phyloP scores from a whole-genome alignment of 1,140 invertebrate genomes.

The Calliopsis andreniformis region DNA sequence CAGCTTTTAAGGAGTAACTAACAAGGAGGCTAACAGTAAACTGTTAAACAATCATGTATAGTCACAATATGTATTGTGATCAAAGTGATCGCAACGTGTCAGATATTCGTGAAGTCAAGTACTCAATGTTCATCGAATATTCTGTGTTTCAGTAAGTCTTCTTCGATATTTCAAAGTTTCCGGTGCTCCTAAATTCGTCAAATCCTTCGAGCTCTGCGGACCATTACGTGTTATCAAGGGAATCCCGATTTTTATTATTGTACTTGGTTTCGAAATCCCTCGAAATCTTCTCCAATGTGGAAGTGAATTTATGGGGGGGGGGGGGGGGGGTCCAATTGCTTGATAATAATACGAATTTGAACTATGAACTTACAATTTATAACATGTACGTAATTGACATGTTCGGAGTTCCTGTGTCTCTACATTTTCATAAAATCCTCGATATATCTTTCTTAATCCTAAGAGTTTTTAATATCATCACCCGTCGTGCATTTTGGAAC shows the following conservation, averaged over 20 bases:
- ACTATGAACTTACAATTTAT: constrained; percentile 21
- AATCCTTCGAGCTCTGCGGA: constrained; percentile 36
- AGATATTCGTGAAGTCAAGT: constrained; percentile 38
- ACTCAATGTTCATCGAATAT: constrained; percentile 52
- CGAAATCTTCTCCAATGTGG: background rate
- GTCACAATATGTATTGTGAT: constrained; percentile 50
- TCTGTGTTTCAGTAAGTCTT: constrained; percentile 56
- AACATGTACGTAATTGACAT: constrained; percentile 14
- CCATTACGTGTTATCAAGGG: constrained; percentile 30
- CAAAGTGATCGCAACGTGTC: constrained; percentile 35
- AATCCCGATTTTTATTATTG: constrained; percentile 28
- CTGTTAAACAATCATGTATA: constrained; percentile 46
- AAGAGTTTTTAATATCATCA: constrained; percentile 23
- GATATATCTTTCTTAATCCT: constrained; percentile 5
- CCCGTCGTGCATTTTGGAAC: constrained; percentile 22
- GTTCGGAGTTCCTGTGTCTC: constrained; percentile 17
- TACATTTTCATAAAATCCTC: constrained; percentile 27
- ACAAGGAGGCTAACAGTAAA: too few relatives aligned
- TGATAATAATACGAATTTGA: constrained; percentile 42
- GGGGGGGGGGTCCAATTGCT: background rate
- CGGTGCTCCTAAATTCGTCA: constrained; percentile 35
- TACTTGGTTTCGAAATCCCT: constrained; percentile 34
- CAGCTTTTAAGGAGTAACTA: constrained; percentile 38
- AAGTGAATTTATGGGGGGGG: background rate
- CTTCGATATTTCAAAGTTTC: constrained; percentile 56